Evolutionary conservation across 1,140 invertebrate species (phyloP).

Genomic region (Philotrypesis tridentata): DNA sequence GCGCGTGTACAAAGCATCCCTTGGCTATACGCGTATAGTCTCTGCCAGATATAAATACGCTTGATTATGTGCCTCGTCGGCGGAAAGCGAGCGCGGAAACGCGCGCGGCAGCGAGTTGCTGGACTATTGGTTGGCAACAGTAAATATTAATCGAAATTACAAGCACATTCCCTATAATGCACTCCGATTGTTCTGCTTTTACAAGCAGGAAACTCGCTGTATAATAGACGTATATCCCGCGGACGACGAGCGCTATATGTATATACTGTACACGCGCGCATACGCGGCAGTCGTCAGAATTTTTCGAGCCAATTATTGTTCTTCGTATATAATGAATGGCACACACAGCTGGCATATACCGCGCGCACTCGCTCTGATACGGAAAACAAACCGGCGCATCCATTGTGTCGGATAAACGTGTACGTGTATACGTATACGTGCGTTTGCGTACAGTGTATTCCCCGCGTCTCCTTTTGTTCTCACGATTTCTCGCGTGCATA

Average conservation of each 20-base stretch:
- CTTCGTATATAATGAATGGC: not conserved
- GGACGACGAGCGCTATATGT: no score
- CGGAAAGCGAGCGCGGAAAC: not conserved
- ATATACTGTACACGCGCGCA: no score
- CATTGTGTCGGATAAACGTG: not conserved
- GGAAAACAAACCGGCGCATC: not conserved
- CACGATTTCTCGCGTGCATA: not conserved
- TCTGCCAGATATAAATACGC: no score
- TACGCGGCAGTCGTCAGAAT: not conserved
- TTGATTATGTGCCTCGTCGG: no score
- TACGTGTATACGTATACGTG: no score
- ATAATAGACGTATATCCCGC: not conserved
- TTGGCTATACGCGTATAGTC: no score
- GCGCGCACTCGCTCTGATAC: no score
- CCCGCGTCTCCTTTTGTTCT: not conserved
- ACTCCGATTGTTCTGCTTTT: not conserved
- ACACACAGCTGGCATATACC: not conserved
- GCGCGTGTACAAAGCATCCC: no score
- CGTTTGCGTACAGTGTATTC: not conserved
- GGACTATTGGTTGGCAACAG: not conserved
- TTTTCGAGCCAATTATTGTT: not conserved
- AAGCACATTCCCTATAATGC: not conserved
- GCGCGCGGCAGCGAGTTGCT: not conserved
- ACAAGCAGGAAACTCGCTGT: not conserved
- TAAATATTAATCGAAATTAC: not conserved